These are phyloP conservation scores for Crocidura indochinensis DNA, from an alignment of 2,797 vertebrate species.

Conservation along the genomic window DNA sequence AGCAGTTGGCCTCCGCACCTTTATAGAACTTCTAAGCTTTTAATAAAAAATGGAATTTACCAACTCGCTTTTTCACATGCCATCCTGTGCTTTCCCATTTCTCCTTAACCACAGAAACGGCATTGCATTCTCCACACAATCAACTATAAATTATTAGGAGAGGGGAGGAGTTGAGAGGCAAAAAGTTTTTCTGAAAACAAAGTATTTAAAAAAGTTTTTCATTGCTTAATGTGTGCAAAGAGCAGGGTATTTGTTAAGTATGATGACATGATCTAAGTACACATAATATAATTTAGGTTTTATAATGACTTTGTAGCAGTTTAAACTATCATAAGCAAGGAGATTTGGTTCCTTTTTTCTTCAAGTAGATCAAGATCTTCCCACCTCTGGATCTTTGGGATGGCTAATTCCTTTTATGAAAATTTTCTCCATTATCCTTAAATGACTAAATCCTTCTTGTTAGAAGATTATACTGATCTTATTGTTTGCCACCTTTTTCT, in stretches of 20 bases:
- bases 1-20: not conserved
- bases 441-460: not conserved
- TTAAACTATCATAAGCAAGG: not conserved
- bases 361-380: not conserved
- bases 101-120: not conserved
- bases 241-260: not conserved
- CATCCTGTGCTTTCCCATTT: not conserved
- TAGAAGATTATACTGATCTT: not conserved
- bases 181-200: not conserved
- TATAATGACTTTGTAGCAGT: not conserved
- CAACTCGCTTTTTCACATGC: not conserved
- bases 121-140: not conserved
- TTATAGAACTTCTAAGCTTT: not conserved
- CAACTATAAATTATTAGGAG: not conserved
- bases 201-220: not conserved
- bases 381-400: not conserved
- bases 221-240: not conserved
- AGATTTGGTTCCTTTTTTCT: not conserved
- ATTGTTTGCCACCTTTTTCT: not conserved
- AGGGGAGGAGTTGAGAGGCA: not conserved
- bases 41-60: slow-evolving; percentile 17
- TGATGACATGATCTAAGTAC: not conserved
- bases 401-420: not conserved
- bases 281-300: not conserved
- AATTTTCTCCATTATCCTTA: not conserved